phyloP scores from a whole-genome alignment of 2,888 invertebrate species.

The Andrena fulva region DNA sequence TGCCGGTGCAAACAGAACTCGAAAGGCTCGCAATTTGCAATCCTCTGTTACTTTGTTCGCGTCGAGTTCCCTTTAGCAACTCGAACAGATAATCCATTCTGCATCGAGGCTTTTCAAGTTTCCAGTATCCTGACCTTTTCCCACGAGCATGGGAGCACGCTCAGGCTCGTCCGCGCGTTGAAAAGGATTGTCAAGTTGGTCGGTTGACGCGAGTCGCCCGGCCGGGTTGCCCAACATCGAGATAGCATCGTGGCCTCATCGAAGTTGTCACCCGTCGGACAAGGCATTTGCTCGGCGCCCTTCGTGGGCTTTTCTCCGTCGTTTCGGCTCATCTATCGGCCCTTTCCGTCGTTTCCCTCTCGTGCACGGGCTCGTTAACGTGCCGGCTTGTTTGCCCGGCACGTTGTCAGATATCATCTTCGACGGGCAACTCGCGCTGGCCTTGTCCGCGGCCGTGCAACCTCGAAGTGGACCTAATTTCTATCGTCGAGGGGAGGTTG shows the following conservation, averaged over 20 bases:
- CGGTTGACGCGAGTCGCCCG: constrained; percentile 27
- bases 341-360: constrained; percentile 61
- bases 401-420: constrained; percentile 75
- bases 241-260: constrained; percentile 66
- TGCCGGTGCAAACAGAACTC: background rate
- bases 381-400: constrained; percentile 76
- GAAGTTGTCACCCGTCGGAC: constrained; percentile 67
- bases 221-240: constrained; percentile 67
- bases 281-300: constrained; percentile 60
- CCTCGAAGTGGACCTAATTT: constrained; percentile 60
- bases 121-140: too few species aligned
- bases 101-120: background rate
- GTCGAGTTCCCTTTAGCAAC: background rate
- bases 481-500: constrained; percentile 23
- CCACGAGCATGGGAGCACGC: too few species aligned
- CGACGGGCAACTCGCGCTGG: constrained; percentile 54
- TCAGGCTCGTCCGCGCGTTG: constrained; percentile 10
- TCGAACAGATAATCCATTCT: background rate
- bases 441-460: constrained; percentile 59
- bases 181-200: constrained; percentile 9
- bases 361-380: constrained; percentile 75
- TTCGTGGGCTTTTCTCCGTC: constrained; percentile 48
- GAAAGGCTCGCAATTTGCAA: too few species aligned
- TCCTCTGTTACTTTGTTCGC: too few species aligned
- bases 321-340: constrained; percentile 55